phyloP scores from a whole-genome alignment of 2,113 vertebrate species.

The Euleptes europaea region DNA sequence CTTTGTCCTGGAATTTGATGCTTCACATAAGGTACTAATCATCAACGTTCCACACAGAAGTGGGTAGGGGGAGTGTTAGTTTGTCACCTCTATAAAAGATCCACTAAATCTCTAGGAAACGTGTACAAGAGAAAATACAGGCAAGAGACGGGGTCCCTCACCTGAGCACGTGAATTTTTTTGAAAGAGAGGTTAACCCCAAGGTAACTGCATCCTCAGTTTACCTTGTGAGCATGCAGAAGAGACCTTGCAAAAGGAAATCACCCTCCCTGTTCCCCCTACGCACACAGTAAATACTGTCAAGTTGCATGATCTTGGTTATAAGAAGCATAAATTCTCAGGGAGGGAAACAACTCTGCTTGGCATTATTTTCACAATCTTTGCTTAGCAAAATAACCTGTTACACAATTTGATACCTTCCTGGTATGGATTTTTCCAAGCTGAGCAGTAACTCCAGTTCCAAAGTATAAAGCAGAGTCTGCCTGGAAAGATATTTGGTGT shows the following conservation, averaged over 20 bases:
- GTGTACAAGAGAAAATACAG: not conserved
- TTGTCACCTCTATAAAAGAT: not conserved
- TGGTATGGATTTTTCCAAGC: slow-evolving; percentile 35
- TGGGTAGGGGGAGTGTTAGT: not conserved
- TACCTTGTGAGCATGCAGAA: not conserved
- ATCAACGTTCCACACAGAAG: not conserved
- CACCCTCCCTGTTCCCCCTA: not conserved
- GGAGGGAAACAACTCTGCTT: not conserved
- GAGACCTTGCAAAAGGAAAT: not conserved
- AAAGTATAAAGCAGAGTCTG: slow-evolving; percentile 5
- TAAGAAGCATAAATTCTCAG: not conserved
- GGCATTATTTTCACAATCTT: not conserved
- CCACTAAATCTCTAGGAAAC: not conserved
- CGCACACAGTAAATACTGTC: not conserved
- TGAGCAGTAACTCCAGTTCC: slow-evolving; percentile 26
- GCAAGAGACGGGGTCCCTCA: not conserved
- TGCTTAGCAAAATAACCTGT: slow-evolving; percentile 9
- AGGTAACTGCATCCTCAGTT: not conserved
- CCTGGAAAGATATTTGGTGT: slow-evolving; percentile 13
- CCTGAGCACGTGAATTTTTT: not conserved
- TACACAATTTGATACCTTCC: not conserved
- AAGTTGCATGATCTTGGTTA: not conserved
- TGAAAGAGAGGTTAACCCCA: not conserved
- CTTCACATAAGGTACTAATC: not conserved
- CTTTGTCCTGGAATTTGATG: not conserved